phyloP scores from a whole-genome alignment of 2,888 invertebrate species.

The Molanna angustata region DNA sequence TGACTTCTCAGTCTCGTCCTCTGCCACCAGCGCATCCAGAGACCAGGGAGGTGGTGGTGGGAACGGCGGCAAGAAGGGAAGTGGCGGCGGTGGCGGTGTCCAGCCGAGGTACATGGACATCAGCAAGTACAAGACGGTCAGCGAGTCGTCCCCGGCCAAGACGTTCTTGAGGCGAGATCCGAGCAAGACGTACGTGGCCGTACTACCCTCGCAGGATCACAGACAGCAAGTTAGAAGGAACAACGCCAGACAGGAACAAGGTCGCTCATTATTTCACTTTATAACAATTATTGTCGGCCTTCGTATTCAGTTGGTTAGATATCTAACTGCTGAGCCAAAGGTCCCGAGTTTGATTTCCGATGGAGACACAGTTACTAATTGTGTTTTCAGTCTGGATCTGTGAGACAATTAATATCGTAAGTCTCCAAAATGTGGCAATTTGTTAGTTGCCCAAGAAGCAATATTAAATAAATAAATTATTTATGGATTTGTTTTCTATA shows the following conservation, averaged over 20 bases:
- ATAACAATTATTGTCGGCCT: too few species aligned
- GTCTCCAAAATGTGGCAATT: too few species aligned
- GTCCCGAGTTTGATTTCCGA: too few species aligned
- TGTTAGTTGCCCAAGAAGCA: too few species aligned
- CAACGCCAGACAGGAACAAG: slow-evolving; percentile 50
- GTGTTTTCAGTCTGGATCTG: too few species aligned
- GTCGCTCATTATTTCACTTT: too few species aligned
- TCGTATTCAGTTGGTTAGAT: too few species aligned
- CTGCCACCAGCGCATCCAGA: slow-evolving; percentile 46
- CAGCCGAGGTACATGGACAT: slow-evolving; percentile 59
- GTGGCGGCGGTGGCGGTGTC: slow-evolving; percentile 32
- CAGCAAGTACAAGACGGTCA: slow-evolving; percentile 57
- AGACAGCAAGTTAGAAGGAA: slow-evolving; percentile 37
- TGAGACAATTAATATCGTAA: too few species aligned
- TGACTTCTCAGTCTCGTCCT: slow-evolving; percentile 52
- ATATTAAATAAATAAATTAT: too few species aligned
- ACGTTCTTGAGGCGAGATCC: slow-evolving; percentile 57
- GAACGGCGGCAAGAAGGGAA: slow-evolving; percentile 36
- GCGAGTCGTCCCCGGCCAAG: slow-evolving; percentile 45
- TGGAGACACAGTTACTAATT: too few species aligned
- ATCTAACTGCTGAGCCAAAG: too few species aligned
- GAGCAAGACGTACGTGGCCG: slow-evolving; percentile 51
- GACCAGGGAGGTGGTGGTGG: slow-evolving; percentile 36
- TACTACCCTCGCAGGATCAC: slow-evolving; percentile 37
- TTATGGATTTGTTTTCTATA: too few species aligned